A percentile compares a stretch with the other conserved stretches of the same genome.
Evolutionary conservation across 2,797 vertebrate species (phyloP).

Genomic region (Sebastes reedi): DNA sequence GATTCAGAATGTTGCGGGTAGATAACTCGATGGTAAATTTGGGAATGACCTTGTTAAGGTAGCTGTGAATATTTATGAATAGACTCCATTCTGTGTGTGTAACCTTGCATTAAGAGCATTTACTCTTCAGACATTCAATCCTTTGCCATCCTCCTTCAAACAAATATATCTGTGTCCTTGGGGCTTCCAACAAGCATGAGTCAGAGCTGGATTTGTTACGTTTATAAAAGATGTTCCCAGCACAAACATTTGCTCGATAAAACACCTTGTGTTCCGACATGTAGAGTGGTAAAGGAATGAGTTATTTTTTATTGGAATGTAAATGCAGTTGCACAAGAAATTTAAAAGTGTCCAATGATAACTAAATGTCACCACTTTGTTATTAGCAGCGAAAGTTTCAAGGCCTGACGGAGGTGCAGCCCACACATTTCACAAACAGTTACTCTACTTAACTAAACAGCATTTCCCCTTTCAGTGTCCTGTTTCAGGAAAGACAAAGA

Average conservation of each 20-base stretch:
- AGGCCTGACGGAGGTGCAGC: background rate
- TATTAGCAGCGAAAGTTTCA: background rate
- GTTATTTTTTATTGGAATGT: background rate
- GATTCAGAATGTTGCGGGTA: constrained; percentile 8
- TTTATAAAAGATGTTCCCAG: constrained; percentile 18
- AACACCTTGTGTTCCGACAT: background rate
- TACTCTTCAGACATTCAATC: constrained; percentile 14
- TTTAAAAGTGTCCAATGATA: background rate
- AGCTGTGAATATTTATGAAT: constrained; percentile 30
- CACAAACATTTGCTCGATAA: background rate
- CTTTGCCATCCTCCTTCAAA: background rate
- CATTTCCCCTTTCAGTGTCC: constrained; percentile 33
- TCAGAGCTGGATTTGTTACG: constrained; percentile 14
- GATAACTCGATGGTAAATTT: constrained; percentile 32
- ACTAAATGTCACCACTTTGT: background rate
- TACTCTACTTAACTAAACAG: background rate
- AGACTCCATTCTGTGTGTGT: constrained; percentile 37
- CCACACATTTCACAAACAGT: background rate
- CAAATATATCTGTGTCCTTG: constrained; percentile 24
- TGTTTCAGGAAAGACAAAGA: constrained; percentile 54
- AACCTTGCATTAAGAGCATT: constrained; percentile 41
- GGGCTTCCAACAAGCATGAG: background rate
- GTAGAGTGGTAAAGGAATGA: background rate
- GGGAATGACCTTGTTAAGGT: constrained; percentile 31
- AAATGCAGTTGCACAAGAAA: constrained; percentile 4